Percentiles rank a stretch among this genome's conserved stretches.
phyloP scores from a whole-genome alignment of 1,140 invertebrate species.

The Euwallacea fornicatus region DNA sequence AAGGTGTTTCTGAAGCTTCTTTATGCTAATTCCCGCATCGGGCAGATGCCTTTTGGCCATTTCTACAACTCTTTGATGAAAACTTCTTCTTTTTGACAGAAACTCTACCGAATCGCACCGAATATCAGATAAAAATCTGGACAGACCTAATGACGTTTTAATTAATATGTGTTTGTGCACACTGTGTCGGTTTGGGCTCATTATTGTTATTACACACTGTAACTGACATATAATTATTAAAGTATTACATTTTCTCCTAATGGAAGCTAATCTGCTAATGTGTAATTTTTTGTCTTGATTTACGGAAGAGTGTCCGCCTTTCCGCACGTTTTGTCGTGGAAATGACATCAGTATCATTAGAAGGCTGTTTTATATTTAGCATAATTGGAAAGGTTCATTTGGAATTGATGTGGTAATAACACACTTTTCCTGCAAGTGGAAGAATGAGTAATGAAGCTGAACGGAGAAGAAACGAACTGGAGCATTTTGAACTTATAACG shows the following conservation, averaged over 20 bases:
- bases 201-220: constrained; percentile 33
- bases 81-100: neutral
- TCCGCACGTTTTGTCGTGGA: too few species aligned
- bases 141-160: constrained; percentile 32
- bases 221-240: constrained; percentile 33
- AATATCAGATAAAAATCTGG: constrained; percentile 29
- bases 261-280: constrained; percentile 19
- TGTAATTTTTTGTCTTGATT: constrained; percentile 23
- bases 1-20: neutral
- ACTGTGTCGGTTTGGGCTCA: constrained; percentile 22
- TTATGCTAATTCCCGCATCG: neutral
- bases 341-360: too few species aligned
- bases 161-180: constrained; percentile 33
- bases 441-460: too few species aligned
- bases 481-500: too few species aligned
- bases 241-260: constrained; percentile 32
- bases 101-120: constrained; percentile 4
- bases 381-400: too few species aligned
- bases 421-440: too few species aligned
- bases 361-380: too few species aligned
- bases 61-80: neutral
- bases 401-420: too few species aligned
- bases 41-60: neutral
- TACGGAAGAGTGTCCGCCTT: neutral
- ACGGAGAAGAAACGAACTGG: too few species aligned